phyloP scores from a whole-genome alignment of 2,113 vertebrate species.

The Procapra przewalskii region DNA sequence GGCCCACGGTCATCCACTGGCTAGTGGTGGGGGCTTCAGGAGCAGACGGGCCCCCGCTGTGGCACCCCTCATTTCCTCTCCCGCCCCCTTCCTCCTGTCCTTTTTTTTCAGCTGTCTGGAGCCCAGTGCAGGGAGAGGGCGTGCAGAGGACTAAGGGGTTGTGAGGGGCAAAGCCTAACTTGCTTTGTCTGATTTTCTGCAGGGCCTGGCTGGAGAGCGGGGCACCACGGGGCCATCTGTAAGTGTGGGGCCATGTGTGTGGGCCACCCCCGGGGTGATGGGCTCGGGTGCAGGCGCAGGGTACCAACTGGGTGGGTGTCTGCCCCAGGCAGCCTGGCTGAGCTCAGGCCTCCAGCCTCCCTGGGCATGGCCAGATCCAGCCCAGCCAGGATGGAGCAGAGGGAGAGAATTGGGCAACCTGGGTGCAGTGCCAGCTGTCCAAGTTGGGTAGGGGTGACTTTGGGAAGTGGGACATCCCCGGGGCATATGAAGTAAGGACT shows the following conservation, averaged over 20 bases:
- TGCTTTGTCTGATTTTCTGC: conserved; percentile 66
- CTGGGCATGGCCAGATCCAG: not conserved
- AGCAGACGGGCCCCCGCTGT: not conserved
- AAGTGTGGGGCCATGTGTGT: conserved; percentile 74
- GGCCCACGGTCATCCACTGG: not conserved
- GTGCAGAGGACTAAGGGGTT: too few species aligned
- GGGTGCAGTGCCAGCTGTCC: not conserved
- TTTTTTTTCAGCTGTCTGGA: not conserved
- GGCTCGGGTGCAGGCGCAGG: not conserved
- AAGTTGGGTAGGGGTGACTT: too few species aligned
- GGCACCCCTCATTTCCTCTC: not conserved
- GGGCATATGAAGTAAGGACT: not conserved
- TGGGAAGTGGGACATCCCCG: not conserved
- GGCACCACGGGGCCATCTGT: conserved; percentile 81
- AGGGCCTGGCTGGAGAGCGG: conserved; percentile 85
- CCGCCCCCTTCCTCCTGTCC: not conserved
- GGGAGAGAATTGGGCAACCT: too few species aligned
- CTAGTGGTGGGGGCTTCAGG: not conserved
- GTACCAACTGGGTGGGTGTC: too few species aligned
- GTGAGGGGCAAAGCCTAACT: not conserved
- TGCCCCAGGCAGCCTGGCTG: not conserved
- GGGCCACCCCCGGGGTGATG: not conserved
- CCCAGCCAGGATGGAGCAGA: not conserved
- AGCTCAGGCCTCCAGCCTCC: not conserved
- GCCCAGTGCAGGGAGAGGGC: not conserved